Percentiles rank a stretch among this genome's conserved stretches.
Conservation (phyloP, 2,113 vertebrate genomes). For the Hippocampus guttulatus region DNA sequence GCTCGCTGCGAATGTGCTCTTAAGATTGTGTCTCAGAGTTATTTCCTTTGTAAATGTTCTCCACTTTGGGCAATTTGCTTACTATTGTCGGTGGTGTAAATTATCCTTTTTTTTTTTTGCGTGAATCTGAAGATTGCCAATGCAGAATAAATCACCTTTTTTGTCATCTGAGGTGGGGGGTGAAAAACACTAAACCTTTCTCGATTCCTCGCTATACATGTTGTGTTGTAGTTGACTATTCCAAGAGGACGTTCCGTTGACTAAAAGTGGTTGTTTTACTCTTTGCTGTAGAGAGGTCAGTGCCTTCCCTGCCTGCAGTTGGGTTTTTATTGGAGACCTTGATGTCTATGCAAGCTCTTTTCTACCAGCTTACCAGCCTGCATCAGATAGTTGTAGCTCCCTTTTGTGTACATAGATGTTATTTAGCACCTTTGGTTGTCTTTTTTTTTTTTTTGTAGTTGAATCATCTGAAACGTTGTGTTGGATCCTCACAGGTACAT, state of each 20-base stretch:
- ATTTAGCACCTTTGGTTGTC: constrained; percentile 63
- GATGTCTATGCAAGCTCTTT: constrained; percentile 76
- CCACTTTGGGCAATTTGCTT: constrained; percentile 48
- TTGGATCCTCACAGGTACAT: constrained; percentile 59
- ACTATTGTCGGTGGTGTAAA: constrained; percentile 52
- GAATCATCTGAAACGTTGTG: constrained; percentile 63
- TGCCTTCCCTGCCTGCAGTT: constrained; percentile 71
- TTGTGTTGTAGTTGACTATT: constrained; percentile 61
- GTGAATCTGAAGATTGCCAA: constrained; percentile 46
- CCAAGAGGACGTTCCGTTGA: constrained; percentile 58
- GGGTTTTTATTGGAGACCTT: constrained; percentile 71
- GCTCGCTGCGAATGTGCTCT: constrained; percentile 60
- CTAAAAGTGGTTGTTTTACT: constrained; percentile 61
- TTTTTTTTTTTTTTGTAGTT: constrained; percentile 31
- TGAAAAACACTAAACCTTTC: constrained; percentile 60
- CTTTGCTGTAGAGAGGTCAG: constrained; percentile 69
- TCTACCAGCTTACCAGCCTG: constrained; percentile 73
- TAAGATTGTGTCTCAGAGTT: constrained; percentile 53
- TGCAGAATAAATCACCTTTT: constrained; percentile 51
- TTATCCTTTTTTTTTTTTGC: constrained; percentile 46
- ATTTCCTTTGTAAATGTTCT: constrained; percentile 42
- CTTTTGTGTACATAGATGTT: constrained; percentile 68
- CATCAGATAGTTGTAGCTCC: constrained; percentile 67
- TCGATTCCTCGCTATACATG: constrained; percentile 58
- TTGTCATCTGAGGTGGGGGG: constrained; percentile 42